Evolutionary conservation across 2,888 invertebrate genomes (phyloP), one percentile per base, ranked within the genome.

Genomic region (Carcina quercana): DNA sequence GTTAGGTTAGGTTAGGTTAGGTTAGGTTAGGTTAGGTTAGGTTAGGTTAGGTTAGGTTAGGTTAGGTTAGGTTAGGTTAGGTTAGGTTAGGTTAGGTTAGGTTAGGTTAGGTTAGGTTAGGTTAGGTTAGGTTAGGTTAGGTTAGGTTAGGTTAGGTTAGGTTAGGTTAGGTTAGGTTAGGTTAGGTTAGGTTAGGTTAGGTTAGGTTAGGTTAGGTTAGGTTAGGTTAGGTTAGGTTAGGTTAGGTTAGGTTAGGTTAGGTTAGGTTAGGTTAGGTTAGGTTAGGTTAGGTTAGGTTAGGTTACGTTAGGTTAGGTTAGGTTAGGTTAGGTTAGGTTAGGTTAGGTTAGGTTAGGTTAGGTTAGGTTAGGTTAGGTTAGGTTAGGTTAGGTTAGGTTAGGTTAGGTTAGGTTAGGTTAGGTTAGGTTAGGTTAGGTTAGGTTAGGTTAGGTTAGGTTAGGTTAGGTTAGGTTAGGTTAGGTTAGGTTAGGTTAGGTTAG

Each of bases 181-280:
- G 32, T 35, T 32, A 32, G 35, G 35, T 38, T 35, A 35, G 35
- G 35, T 38, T 35, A 25, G 38, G 25, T 38, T 35, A 35, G 35
- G 34, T 37, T 37, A 30, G 37, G 33, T 33, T 37, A 26, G 33
- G 33, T 37, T 37, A 32, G 37, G 40, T 40, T 40, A 40, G 40
- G 40, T 40, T 40, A 34, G 40, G 37, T 37, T 37, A 34, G 37
- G 40, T 40, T 40, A 40, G 40, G 40, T 40, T 38, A 34, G 34
- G 38, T 34, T 38, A 31, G 35, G 38, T 38, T 38, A 38, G 38
- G 35, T 38, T 32, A 38, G 38, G 40, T 38, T 37, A 28, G 41
- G 38, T 34, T 37, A 39, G 41, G 34, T 37, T 37, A 30, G 45
- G 39, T 44, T 40, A 35, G 43, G 38, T 37, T 34, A 37, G 34